Base-by-base conservation (phyloP, 2,113 vertebrate species). In the Melanerpes formicivorus region DNA sequence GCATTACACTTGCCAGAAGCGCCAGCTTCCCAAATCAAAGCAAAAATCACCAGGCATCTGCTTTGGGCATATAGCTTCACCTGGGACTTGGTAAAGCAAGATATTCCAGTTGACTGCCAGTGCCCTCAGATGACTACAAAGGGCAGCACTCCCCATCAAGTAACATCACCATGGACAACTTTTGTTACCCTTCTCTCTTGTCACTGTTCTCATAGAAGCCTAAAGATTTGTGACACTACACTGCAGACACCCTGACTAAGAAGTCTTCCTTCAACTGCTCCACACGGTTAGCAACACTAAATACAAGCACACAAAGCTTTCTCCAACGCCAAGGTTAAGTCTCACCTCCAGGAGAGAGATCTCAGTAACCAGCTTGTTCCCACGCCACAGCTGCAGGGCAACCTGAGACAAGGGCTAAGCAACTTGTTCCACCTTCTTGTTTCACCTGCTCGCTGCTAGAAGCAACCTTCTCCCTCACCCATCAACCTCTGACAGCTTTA, bases 91-190 rank as follows among this genome's bases (percentile, higher is more conserved):
- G 90, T 66, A 79, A 90, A 94, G 80, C 95, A 50, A 88, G 93
- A 76, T 88, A 93, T 90, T 96, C 95, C 90, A 81, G 90, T 92
- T 70, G 86, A 65, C 66, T 72, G 23, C 66, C 63, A 87, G 34
- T 4, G 18, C 46, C 87, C 83, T 69, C 70, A 48, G 54, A 29
- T 10, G 30, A 82, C 79, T 77, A 74, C 58, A 65, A 88, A 88
- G 59, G 54, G 73, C 80, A 88, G 83, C 50, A 4, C 29, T 88
- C 60, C 59, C 66, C 74, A 69, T 1, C 59, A 18, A 59, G 55
- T 14, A 83, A 65, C 54, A 2, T 18, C 52, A 77, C 56, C 86
- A 75, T 0, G 3, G 50, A 44, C 48, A 70, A 37, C 17, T 77
- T 44, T 18, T 29, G 11, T 27, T 9, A 5, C 2, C 18, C 9